Base-by-base conservation (phyloP, 2,113 vertebrate genomes). In the Tautogolabrus adspersus region DNA sequence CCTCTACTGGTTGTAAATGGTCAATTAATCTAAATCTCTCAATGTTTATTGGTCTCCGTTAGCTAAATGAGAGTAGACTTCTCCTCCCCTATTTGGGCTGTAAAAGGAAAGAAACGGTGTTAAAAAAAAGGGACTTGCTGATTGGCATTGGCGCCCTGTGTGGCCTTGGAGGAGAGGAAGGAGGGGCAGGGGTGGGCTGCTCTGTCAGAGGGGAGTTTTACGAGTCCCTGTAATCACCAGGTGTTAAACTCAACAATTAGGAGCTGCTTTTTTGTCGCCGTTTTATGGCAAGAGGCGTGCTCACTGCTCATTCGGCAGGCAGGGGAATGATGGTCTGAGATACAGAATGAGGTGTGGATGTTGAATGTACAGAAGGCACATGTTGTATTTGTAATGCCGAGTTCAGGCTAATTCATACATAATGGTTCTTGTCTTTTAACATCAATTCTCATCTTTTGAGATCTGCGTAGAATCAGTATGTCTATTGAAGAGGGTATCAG, bases 231-330 rank as follows among this genome's bases (percentile, higher is more conserved):
- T 93, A 94, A 93, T 93, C 88, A 83, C 75, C 90, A 93, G 92
- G 92, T 92, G 87, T 93, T 94, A 94, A 94, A 94, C 91, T 93
- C 90, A 93, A 94, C 94, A 94, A 94, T 94, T 94, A 94, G 92
- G 90, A 89, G 69, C 90, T 88, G 93, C 91, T 92, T 89, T 88
- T 89, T 89, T 87, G 90, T 89, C 83, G 56, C 83, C 16, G 21
- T 82, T 94, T 94, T 95, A 94, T 87, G 69, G 83, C 47, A 9
- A 77, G 62, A 77, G 74, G 78, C 80, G 67, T 77, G 83, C 67
- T 70, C 46, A 69, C 72, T 71, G 80, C 74, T 79, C 59, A 44
- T 65, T 47, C 59, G 10, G 61, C 71, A 57, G 73, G 23, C 10
- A 3, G 51, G 26, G 61, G 49, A 62, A 8, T 26, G 37, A 47